phyloP scores from a whole-genome alignment of 2,888 invertebrate genomes.

The Drosophila antonietae region DNA sequence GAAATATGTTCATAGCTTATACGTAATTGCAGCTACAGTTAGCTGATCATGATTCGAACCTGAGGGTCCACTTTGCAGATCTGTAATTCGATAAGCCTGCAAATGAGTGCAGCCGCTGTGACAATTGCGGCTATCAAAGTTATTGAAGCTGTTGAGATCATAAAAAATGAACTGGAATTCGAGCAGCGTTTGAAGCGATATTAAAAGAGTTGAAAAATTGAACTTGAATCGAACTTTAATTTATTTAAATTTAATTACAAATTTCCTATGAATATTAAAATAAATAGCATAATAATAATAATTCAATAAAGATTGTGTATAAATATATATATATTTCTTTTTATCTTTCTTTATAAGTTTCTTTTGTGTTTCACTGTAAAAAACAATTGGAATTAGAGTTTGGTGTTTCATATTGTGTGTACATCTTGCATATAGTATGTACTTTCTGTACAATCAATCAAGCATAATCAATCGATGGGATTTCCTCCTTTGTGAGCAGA shows the following conservation, averaged over 20 bases:
- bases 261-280: not conserved
- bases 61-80: slow-evolving; percentile 33
- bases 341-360: too few relatives aligned
- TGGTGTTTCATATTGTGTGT: not conserved
- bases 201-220: not conserved
- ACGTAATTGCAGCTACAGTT: slow-evolving; percentile 45
- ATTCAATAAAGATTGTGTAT: not conserved
- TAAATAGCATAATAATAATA: not conserved
- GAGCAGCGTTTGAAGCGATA: not conserved
- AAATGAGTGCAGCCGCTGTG: slow-evolving; percentile 5
- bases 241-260: not conserved
- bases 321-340: too few relatives aligned
- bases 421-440: not conserved
- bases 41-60: slow-evolving; percentile 49
- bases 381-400: too few relatives aligned
- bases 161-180: not conserved
- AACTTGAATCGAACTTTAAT: not conserved
- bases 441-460: not conserved
- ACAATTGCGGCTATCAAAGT: not conserved
- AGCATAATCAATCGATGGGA: not conserved
- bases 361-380: too few relatives aligned
- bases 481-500: not conserved
- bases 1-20: slow-evolving; percentile 35
- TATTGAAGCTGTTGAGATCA: not conserved
- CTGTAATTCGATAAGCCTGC: slow-evolving; percentile 44